phyloP scores from a whole-genome alignment of 2,888 invertebrate genomes.

The Noctua pronuba region DNA sequence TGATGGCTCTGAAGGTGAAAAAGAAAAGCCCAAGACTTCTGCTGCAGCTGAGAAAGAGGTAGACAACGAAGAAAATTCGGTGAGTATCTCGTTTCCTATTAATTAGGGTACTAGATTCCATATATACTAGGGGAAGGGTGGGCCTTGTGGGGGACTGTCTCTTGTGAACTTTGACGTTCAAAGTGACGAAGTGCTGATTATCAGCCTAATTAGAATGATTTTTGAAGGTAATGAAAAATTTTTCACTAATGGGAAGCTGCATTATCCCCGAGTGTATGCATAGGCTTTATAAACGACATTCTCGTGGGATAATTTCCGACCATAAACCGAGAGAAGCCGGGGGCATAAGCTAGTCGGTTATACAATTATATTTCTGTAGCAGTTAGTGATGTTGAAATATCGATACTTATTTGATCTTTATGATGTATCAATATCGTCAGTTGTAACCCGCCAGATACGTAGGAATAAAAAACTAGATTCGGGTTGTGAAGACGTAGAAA shows the following conservation, averaged over 20 bases:
- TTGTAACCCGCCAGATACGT: neutral
- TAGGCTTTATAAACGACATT: neutral
- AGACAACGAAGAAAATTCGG: conserved; percentile 38
- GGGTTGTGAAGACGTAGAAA: neutral
- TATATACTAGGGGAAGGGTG: neutral
- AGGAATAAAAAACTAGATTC: neutral
- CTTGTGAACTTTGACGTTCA: neutral
- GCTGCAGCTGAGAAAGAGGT: conserved; percentile 43
- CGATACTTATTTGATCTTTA: neutral
- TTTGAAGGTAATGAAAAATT: neutral
- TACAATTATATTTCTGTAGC: neutral
- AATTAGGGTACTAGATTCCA: neutral
- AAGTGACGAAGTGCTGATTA: neutral
- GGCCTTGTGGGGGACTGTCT: neutral
- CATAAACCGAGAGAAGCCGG: neutral
- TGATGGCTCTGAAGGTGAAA: conserved; percentile 55
- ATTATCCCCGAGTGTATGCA: neutral
- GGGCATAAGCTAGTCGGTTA: neutral
- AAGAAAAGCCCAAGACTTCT: conserved; percentile 50
- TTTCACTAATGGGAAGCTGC: neutral
- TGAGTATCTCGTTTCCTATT: neutral
- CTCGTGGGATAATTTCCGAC: neutral
- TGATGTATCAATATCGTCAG: neutral
- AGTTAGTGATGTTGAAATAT: conserved; percentile 4
- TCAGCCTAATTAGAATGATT: neutral